Base-by-base conservation (phyloP, 2,113 vertebrate genomes). In the Furnarius figulus region DNA sequence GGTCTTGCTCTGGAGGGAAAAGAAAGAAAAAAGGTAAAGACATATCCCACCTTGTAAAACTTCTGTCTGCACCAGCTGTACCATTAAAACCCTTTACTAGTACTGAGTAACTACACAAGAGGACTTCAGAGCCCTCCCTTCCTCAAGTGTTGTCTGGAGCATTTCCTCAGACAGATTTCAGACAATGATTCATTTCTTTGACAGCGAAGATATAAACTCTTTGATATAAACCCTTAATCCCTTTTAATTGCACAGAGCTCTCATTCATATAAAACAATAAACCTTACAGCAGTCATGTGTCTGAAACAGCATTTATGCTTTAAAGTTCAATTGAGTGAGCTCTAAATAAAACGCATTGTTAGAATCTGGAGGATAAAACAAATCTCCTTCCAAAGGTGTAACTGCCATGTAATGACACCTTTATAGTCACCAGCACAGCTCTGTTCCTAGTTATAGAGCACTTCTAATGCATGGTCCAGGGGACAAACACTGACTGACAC, bases 1-100 rank as follows among this genome's bases (percentile, higher is more conserved):
- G 30, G 14, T 49, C 95, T 70, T 44, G 40, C 13, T 73, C 98
- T 98, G 71, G 4, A 63, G 20, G 27, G 17, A 8, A 4, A 35
- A 27, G 11, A 22, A 21, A 40, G 27, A 4, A 14, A 27, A 33
- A 6, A 82, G 28, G 30, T 58, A 92, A 62, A 93, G 21, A 28
- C 30, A 76, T 23, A 39, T 72, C 23, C 9, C 50, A 40, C 40
- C 30, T 33, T 30, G 62, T 21, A 33, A 75, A 95, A 37, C 20
- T 72, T 49, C 70, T 55, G 53, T 31, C 8, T 22, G 75, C 49
- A 55, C n/a, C 10, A 52, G 55, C 40, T 50, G 62, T 17, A 71
- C 67, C 84, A 71, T 17, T 49, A 63, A 55, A 52, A 31, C 24
- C 52, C 47, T 78, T 70, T 49, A 6, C 49, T 37, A n/a, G 42